Evolutionary conservation across 2,797 vertebrate species (phyloP).

Genomic region (Gambelia wislizenii): DNA sequence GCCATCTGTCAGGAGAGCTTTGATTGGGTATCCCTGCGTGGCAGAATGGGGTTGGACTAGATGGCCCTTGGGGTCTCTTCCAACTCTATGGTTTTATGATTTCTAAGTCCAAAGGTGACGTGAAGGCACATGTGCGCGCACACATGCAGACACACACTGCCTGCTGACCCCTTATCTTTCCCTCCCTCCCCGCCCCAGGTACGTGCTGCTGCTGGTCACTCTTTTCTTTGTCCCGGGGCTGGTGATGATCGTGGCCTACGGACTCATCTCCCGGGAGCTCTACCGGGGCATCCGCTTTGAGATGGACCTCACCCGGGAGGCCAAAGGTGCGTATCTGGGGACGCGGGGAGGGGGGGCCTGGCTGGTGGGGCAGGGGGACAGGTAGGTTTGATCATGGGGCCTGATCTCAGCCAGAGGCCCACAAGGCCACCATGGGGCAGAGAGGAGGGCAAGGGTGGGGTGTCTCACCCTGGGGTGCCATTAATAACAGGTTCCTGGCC

Average conservation of each 20-base stretch:
- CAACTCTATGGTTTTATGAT: too few species aligned
- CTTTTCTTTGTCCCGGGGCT: constrained; percentile 94
- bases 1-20: too few species aligned
- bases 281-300: constrained; percentile 94
- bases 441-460: too few species aligned
- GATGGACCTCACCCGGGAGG: constrained; percentile 82
- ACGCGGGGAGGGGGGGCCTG: background rate
- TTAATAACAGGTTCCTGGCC: too few species aligned
- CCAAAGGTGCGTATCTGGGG: constrained; percentile 72
- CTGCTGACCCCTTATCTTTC: background rate
- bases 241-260: constrained; percentile 93
- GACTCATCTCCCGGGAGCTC: constrained; percentile 95
- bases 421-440: background rate
- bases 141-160: too few species aligned
- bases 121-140: too few species aligned
- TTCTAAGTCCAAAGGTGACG: too few species aligned
- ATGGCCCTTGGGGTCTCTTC: too few species aligned
- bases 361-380: accelerated
- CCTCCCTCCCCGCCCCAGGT: constrained; percentile 78
- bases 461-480: too few species aligned
- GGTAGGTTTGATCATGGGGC: background rate
- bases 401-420: too few species aligned
- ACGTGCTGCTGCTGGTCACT: constrained; percentile 87
- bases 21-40: too few species aligned
- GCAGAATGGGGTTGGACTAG: too few species aligned